Conservation (phyloP, 2,888 invertebrate genomes). For the Sminthurides aquaticus region DNA sequence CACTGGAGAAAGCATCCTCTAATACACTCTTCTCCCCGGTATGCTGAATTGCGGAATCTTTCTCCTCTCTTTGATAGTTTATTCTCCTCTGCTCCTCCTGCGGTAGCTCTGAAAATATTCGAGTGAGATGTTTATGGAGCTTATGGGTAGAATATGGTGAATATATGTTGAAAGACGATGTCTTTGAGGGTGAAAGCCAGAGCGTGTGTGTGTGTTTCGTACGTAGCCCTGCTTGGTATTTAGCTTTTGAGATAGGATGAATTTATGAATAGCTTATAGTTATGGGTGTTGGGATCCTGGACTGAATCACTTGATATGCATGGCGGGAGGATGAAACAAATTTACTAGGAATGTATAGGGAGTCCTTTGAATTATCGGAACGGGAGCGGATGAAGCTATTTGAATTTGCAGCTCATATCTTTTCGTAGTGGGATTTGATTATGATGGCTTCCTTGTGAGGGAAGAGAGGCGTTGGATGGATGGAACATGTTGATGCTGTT, state of each 20-base stretch:
- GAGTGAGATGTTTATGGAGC: background rate
- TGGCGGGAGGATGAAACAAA: background rate
- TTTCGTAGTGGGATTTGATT: slow-evolving; percentile 1
- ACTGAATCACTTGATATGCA: background rate
- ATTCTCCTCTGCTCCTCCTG: too few relatives aligned
- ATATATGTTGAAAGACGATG: background rate
- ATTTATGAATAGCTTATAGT: background rate
- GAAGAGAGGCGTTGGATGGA: too few relatives aligned
- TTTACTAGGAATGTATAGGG: background rate
- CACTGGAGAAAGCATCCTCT: too few relatives aligned
- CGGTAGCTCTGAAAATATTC: too few relatives aligned
- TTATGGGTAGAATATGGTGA: background rate
- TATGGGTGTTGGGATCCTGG: background rate
- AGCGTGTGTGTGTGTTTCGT: background rate
- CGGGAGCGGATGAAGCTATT: background rate
- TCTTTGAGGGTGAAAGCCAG: background rate
- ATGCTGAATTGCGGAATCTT: too few relatives aligned
- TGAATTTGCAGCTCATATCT: background rate
- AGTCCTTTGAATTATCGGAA: background rate
- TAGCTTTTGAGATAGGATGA: background rate
- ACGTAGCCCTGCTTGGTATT: background rate
- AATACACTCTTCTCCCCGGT: too few relatives aligned
- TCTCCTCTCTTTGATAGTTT: too few relatives aligned
- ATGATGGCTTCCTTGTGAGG: slow-evolving; percentile 4
- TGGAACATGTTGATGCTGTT: slow-evolving; percentile 1